These are phyloP conservation scores for Synergus gifuensis DNA, from an alignment of 2,888 invertebrate genomes.

Conservation along the genomic window DNA sequence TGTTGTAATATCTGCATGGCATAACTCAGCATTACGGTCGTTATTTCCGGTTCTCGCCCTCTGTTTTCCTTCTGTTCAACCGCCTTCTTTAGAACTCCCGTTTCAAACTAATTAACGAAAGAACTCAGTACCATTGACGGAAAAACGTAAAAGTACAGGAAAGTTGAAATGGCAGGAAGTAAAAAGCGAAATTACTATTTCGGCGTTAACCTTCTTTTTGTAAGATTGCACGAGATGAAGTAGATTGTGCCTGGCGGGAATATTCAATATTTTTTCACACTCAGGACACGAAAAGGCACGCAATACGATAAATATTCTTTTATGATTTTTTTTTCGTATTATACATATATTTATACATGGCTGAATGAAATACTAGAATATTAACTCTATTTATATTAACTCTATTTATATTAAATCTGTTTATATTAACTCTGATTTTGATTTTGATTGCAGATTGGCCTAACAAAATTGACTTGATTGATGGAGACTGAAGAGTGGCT, in stretches of 20 bases:
- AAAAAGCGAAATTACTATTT: conserved; percentile 2
- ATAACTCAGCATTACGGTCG: conserved; percentile 53
- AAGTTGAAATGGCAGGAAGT: conserved; percentile 3
- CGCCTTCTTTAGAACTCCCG: conserved; percentile 35
- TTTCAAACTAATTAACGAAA: conserved; percentile 28
- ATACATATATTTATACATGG: no score
- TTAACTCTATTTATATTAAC: no score
- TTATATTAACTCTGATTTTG: no score
- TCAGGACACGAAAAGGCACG: background rate
- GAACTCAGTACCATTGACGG: background rate
- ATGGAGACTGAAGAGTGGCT: conserved; percentile 36
- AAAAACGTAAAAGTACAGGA: conserved; percentile 22
- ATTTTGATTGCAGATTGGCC: conserved; percentile 18
- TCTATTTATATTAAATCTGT: no score
- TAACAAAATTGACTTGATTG: conserved; percentile 4
- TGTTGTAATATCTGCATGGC: conserved; percentile 64
- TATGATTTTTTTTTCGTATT: no score
- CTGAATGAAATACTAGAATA: no score
- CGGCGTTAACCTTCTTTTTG: conserved; percentile 2
- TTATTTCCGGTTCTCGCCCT: conserved; percentile 54
- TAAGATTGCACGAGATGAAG: background rate
- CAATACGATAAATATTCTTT: no score
- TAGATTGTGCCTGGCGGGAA: background rate
- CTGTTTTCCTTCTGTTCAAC: conserved; percentile 49
- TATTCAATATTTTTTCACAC: background rate